These are phyloP conservation scores for Toxotes lorentzi DNA, from an alignment of 2,797 vertebrate genomes.

Conservation along the genomic window DNA sequence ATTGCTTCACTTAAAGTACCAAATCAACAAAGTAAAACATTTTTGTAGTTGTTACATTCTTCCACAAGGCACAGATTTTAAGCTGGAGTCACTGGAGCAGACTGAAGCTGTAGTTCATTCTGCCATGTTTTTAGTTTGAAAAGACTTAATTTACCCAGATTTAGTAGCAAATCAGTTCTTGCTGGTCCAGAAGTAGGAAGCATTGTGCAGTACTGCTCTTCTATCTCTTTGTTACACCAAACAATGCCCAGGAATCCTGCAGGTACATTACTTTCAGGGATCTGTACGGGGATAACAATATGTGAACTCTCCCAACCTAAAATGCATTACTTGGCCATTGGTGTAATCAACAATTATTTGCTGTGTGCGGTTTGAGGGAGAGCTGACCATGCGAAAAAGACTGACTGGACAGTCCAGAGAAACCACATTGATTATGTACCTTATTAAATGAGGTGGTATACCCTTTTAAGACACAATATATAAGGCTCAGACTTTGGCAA, in stretches of 20 bases:
- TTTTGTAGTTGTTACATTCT: not conserved
- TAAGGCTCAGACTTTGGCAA: conserved; percentile 56
- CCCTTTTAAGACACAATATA: conserved; percentile 48
- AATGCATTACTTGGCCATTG: not conserved
- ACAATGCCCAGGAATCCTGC: not conserved
- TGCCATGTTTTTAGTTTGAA: not conserved
- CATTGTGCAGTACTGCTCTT: not conserved
- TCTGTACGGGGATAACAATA: not conserved
- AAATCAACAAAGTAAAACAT: not conserved
- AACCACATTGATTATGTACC: not conserved
- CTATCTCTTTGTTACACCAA: not conserved
- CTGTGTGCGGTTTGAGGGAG: not conserved
- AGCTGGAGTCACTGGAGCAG: not conserved
- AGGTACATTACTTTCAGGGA: not conserved
- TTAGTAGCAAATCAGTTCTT: not conserved
- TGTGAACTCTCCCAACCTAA: not conserved
- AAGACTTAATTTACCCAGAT: not conserved
- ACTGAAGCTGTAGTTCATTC: not conserved
- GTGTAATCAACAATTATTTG: not conserved
- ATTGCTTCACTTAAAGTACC: not conserved
- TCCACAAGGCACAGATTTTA: not conserved
- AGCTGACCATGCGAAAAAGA: conserved; percentile 4
- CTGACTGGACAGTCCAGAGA: not conserved
- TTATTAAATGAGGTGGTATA: conserved; percentile 48
- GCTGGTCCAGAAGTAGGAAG: not conserved